These are phyloP conservation scores for Diprion similis DNA, from an alignment of 1,140 invertebrate species.

Conservation along the genomic window DNA sequence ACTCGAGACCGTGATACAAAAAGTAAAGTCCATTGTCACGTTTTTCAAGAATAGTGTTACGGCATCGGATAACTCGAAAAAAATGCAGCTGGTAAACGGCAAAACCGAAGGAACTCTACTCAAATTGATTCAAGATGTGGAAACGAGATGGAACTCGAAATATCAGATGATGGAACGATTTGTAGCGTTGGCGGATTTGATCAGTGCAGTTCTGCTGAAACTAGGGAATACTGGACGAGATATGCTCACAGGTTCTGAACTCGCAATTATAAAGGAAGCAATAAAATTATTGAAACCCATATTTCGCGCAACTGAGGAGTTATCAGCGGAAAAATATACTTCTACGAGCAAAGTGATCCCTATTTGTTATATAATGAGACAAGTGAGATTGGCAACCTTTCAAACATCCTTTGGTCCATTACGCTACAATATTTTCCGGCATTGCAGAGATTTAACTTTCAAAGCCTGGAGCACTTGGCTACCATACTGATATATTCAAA, in stretches of 20 bases:
- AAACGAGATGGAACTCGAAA: conserved; percentile 46
- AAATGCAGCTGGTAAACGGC: conserved; percentile 7
- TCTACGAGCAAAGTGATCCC: conserved; percentile 15
- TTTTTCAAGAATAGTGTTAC: conserved; percentile 37
- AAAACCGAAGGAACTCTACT: conserved; percentile 19
- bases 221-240: neutral
- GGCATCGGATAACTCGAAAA: conserved; percentile 29
- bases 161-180: conserved; percentile 48
- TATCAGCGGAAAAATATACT: conserved; percentile 10
- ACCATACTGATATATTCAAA: too few species aligned
- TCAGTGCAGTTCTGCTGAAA: conserved; percentile 13
- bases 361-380: conserved; percentile 5
- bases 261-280: neutral
- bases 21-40: conserved; percentile 43
- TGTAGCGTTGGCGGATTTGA: conserved; percentile 32
- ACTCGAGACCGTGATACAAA: conserved; percentile 40
- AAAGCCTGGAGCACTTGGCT: too few species aligned
- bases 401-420: too few species aligned
- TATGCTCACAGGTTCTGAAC: neutral
- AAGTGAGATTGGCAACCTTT: neutral
- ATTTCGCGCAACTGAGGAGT: conserved; percentile 8
- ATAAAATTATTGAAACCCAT: neutral
- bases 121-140: conserved; percentile 39
- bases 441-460: too few species aligned
- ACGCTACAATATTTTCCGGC: too few species aligned